Conservation (phyloP, 2,888 invertebrate species). For the Drosophila paramelanica region DNA sequence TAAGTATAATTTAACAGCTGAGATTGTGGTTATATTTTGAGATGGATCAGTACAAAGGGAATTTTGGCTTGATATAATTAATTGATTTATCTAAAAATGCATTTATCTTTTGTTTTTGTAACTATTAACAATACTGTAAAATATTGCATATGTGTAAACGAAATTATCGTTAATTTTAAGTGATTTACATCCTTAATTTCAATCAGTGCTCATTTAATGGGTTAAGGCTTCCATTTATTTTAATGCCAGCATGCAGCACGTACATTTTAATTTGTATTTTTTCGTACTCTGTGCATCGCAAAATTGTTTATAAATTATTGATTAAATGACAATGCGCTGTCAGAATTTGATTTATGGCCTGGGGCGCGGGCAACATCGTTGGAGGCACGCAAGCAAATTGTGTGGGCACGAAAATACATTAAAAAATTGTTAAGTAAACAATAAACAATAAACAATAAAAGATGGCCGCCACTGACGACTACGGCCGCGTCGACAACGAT, state of each 20-base stretch:
- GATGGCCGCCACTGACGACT: slow-evolving; percentile 63
- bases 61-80: no score
- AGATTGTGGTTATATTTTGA: no score
- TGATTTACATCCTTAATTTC: slow-evolving; percentile 49
- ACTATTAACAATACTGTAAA: neutral
- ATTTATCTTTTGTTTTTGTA: neutral
- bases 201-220: slow-evolving; percentile 55
- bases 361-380: slow-evolving; percentile 37
- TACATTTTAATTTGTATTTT: slow-evolving; percentile 43
- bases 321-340: slow-evolving; percentile 82
- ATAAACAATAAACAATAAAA: slow-evolving; percentile 73
- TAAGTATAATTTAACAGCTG: no score
- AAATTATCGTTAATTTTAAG: slow-evolving; percentile 12
- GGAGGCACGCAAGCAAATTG: slow-evolving; percentile 69
- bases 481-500: slow-evolving; percentile 12
- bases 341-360: slow-evolving; percentile 81
- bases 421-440: slow-evolving; percentile 78
- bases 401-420: slow-evolving; percentile 62
- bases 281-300: slow-evolving; percentile 33
- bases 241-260: slow-evolving; percentile 40
- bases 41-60: no score
- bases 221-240: slow-evolving; percentile 55
- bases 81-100: neutral
- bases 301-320: slow-evolving; percentile 82
- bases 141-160: neutral